Evolutionary conservation across 2,113 vertebrate genomes (phyloP).

Genomic region (Gallinago jamesoni): DNA sequence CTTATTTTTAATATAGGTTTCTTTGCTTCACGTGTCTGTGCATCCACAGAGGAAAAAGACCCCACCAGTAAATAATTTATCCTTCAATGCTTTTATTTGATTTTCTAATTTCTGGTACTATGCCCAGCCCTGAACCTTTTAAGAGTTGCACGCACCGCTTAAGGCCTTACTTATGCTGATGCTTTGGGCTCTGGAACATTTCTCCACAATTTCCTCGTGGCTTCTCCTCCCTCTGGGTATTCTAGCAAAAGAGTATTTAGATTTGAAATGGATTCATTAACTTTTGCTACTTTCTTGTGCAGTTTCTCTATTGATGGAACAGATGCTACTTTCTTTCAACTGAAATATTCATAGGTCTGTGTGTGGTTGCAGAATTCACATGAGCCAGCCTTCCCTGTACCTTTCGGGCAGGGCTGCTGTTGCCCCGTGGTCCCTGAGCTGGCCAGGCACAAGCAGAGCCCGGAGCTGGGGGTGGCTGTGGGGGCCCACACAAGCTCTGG

Average conservation of each 20-base stretch:
- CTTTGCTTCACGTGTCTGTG: background rate
- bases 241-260: background rate
- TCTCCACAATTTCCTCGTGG: background rate
- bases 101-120: background rate
- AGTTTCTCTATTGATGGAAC: background rate
- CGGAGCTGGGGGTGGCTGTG: rapidly evolving
- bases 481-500: background rate
- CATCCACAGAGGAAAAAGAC: background rate
- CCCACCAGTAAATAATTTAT: background rate
- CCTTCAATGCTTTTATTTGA: background rate
- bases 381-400: background rate
- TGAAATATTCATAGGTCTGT: background rate
- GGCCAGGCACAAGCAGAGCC: background rate
- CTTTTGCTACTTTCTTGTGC: background rate
- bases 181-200: background rate
- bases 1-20: background rate
- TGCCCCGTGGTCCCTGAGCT: rapidly evolving
- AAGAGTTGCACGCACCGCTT: background rate
- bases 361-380: background rate
- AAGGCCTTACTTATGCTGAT: background rate
- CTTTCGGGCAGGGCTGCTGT: background rate
- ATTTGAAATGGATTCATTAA: background rate
- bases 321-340: background rate
- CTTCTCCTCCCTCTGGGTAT: background rate
- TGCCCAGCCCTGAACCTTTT: background rate